These are phyloP conservation scores for Bufo gargarizans DNA, from an alignment of 2,113 vertebrate genomes.

Conservation along the genomic window DNA sequence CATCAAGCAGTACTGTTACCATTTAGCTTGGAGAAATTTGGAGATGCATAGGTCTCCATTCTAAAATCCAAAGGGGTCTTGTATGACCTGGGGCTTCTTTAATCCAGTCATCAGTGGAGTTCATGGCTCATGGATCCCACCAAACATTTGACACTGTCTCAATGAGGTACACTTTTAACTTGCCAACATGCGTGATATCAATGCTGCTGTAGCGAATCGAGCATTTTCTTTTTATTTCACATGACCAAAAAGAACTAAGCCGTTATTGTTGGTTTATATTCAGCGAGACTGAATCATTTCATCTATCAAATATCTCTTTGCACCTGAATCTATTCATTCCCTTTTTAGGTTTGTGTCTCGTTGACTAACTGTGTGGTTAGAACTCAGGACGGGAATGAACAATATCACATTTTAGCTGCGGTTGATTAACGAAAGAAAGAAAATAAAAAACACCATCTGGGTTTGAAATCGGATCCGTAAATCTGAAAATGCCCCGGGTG, in stretches of 20 bases:
- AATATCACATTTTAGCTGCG: slow-evolving; percentile 44
- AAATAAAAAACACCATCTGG: slow-evolving; percentile 50
- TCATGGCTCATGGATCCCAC: too few species aligned
- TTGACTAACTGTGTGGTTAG: neutral
- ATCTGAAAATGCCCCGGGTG: slow-evolving; percentile 11
- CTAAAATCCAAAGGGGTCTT: neutral
- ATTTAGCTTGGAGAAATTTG: neutral
- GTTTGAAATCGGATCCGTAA: slow-evolving; percentile 41
- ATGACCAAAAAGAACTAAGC: neutral
- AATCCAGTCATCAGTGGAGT: neutral
- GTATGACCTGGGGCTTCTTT: neutral
- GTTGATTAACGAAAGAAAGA: slow-evolving; percentile 25
- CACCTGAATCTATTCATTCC: slow-evolving; percentile 45
- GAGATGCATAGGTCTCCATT: neutral
- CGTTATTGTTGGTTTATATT: slow-evolving; percentile 8
- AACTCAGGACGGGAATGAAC: neutral
- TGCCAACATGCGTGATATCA: neutral
- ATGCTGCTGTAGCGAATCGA: slow-evolving; percentile 12
- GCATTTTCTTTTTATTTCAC: slow-evolving; percentile 1
- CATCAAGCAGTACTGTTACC: neutral
- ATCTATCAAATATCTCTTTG: slow-evolving; percentile 34
- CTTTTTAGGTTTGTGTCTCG: neutral
- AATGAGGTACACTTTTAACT: neutral
- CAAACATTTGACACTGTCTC: neutral
- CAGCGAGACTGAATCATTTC: neutral